These are phyloP conservation scores for Centruroides vittatus DNA, from an alignment of 1,140 invertebrate genomes.

Conservation along the genomic window DNA sequence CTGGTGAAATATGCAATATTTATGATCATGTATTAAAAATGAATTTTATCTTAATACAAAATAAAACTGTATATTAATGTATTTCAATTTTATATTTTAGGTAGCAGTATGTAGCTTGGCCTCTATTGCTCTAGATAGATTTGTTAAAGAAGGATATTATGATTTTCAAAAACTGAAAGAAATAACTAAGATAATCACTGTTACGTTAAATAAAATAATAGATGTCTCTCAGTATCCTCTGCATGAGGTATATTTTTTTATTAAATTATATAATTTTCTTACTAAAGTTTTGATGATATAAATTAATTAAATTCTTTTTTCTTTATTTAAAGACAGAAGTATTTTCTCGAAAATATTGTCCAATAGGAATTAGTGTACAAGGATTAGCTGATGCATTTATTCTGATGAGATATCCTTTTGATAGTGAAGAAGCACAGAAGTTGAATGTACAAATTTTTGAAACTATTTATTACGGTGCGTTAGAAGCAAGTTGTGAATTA, in stretches of 20 bases:
- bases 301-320: not conserved
- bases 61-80: not conserved
- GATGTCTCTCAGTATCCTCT: constrained; percentile 95
- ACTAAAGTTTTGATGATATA: not conserved
- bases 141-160: constrained; percentile 55
- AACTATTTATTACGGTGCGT: constrained; percentile 91
- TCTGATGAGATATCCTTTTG: constrained; percentile 81
- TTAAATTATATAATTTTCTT: not conserved
- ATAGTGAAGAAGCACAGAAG: constrained; percentile 55
- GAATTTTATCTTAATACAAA: too few species aligned
- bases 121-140: constrained; percentile 62
- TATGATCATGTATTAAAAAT: too few species aligned
- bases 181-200: constrained; percentile 74
- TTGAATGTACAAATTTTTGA: constrained; percentile 96
- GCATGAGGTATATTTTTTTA: constrained; percentile 46
- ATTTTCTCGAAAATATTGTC: constrained; percentile 83
- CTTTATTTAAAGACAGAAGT: constrained; percentile 37
- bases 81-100: constrained; percentile 16
- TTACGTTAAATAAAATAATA: constrained; percentile 94
- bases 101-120: constrained; percentile 95
- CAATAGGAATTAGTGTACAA: constrained; percentile 91
- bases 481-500: constrained; percentile 91
- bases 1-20: too few species aligned
- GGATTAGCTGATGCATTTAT: constrained; percentile 94
- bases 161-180: constrained; percentile 80